Evolutionary conservation across 37 sponge, comb jelly and placozoan species (phyloP).

Genomic region (Spongilla lacustris): DNA sequence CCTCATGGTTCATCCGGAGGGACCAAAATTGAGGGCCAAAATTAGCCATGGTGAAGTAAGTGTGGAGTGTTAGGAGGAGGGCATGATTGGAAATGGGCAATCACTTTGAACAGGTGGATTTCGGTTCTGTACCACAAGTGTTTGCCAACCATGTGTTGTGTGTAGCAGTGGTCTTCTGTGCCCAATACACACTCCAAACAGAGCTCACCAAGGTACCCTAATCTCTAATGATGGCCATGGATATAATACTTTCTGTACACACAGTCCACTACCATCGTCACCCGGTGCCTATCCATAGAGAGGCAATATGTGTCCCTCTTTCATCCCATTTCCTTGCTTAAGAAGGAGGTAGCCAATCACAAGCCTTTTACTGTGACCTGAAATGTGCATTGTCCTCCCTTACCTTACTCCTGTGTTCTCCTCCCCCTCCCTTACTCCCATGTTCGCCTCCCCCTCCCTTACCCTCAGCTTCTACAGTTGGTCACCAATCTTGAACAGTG

Average conservation of each 20-base stretch:
- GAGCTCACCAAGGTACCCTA: neutral
- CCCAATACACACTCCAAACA: constrained; percentile 21
- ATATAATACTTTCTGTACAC: neutral
- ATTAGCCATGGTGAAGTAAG: constrained; percentile 92
- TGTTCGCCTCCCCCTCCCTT: neutral
- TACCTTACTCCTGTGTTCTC: neutral
- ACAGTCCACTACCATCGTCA: neutral
- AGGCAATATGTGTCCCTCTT: constrained; percentile 42
- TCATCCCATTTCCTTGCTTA: constrained; percentile 66
- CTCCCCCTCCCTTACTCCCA: neutral
- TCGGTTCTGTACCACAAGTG: constrained; percentile 2
- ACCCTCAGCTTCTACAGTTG: constrained; percentile 14
- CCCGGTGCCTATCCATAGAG: constrained; percentile 25
- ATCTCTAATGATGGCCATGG: neutral
- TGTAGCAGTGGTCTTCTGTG: constrained; percentile 37
- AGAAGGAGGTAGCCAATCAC: constrained; percentile 37
- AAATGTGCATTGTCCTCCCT: neutral
- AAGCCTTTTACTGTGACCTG: neutral
- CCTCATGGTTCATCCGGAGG: constrained; percentile 80
- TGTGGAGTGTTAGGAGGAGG: neutral
- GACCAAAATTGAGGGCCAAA: constrained; percentile 84
- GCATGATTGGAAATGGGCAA: neutral
- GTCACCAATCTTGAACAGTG: neutral
- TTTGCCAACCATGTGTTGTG: constrained; percentile 58
- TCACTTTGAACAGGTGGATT: constrained; percentile 25